Evolutionary conservation across 1,140 invertebrate genomes (phyloP).

Genomic region (Papilio machaon): DNA sequence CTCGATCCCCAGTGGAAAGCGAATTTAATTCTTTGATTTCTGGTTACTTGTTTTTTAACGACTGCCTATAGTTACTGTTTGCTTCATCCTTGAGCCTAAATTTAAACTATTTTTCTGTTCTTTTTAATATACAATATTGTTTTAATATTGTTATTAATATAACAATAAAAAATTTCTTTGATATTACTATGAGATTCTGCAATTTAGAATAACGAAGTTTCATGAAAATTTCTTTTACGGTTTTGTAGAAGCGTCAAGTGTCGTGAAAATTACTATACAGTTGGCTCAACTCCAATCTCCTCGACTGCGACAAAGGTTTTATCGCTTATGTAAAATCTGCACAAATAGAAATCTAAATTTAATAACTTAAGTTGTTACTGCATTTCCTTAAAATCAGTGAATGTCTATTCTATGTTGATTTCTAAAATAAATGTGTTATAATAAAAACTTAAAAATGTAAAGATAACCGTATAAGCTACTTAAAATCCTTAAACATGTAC

Average conservation of each 20-base stretch:
- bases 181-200: not conserved
- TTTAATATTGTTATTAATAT: no score
- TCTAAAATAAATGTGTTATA: no score
- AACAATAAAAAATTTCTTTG: not conserved
- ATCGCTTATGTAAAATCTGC: slow-evolving; percentile 35
- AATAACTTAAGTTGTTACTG: slow-evolving; percentile 6
- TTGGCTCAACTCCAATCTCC: slow-evolving; percentile 32
- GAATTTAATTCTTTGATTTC: no score
- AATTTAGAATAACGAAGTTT: slow-evolving; percentile 22
- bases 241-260: slow-evolving; percentile 21
- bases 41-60: no score
- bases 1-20: no score
- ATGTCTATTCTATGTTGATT: not conserved
- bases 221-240: slow-evolving; percentile 33
- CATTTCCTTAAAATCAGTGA: not conserved
- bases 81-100: no score
- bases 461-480: no score
- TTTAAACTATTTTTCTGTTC: not conserved
- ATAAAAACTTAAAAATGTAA: no score
- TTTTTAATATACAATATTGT: not conserved
- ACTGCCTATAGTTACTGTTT: no score
- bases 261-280: slow-evolving; percentile 30
- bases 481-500: no score
- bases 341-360: slow-evolving; percentile 25
- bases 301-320: slow-evolving; percentile 28